phyloP scores from a whole-genome alignment of 2,113 vertebrate genomes.

The Danionella cerebrum region DNA sequence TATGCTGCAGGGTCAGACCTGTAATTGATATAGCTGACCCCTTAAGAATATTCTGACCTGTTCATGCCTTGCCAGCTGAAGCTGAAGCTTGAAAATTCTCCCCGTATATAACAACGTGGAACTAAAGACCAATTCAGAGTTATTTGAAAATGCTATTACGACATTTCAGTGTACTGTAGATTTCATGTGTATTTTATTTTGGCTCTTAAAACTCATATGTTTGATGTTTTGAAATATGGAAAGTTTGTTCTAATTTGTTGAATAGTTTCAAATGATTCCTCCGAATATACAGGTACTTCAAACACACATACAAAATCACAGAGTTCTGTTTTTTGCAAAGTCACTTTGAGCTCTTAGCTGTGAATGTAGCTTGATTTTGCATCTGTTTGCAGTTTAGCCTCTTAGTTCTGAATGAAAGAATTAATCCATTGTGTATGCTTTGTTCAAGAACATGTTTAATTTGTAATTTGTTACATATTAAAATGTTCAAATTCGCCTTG shows the following conservation, averaged over 20 bases:
- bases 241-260: background rate
- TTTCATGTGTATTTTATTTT: background rate
- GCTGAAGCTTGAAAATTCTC: background rate
- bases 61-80: background rate
- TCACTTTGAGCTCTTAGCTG: background rate
- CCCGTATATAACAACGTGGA: background rate
- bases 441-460: background rate
- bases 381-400: background rate
- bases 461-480: too few relatives aligned
- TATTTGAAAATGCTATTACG: background rate
- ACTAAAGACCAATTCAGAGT: background rate
- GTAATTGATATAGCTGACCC: slow-evolving; percentile 6
- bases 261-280: background rate
- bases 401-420: background rate
- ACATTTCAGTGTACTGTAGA: too few relatives aligned
- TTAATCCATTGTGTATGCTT: background rate
- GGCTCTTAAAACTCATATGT: background rate
- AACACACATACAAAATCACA: background rate
- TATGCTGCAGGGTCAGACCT: slow-evolving; percentile 6
- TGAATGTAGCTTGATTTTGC: background rate
- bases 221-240: background rate
- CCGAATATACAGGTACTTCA: background rate
- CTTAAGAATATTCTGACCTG: background rate
- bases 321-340: too few relatives aligned
- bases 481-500: too few relatives aligned